Evolutionary conservation across 2,888 invertebrate genomes (phyloP), one percentile per base, ranked within the genome.

Genomic region (Agrotis clavis): DNA sequence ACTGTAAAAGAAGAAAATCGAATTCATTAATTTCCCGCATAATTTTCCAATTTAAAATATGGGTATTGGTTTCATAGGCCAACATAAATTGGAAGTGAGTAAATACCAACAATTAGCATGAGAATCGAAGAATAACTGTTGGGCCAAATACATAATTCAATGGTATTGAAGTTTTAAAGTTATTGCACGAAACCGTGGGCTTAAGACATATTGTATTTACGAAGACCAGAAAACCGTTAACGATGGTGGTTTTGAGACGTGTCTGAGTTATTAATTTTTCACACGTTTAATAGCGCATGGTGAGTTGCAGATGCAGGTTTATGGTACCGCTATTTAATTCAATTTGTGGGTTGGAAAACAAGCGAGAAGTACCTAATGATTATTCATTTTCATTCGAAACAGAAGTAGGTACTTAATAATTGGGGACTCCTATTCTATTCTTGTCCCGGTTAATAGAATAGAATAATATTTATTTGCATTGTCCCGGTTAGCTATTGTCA

Each of bases 91-190:
- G 68, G 63, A 67, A 85, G 74, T 71, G 81, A 82, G 83, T 81
- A 84, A 83, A 85, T 77, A 81, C 80, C 74, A 67, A 78, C 81
- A 88, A 91, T 93, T 91, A 91, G 85, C 93, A 93, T 93, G 86
- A 89, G 87, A 91, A 88, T 86, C 87, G 86, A 89, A 85, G 71
- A 75, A 67, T 91, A 92, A 90, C 91, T 90, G 92, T 91, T 87
- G 90, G 77, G 84, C 91, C 82, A 75, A 88, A 92, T 93, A 90
- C 93, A 93, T 92, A 87, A 92, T 91, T 89, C 88, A 89, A 79
- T 79, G 81, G 73, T 83, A 87, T 41, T 84, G 84, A 71, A 85
- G 84, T 88, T 90, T 84, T 72, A 77, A 87, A 80, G 77, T 71
- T 71, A 79, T 70, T 71, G 65, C 74, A 74, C 79, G 72, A 82